These are phyloP conservation scores for Orthosia cruda DNA, from an alignment of 2,888 invertebrate genomes.

Conservation along the genomic window DNA sequence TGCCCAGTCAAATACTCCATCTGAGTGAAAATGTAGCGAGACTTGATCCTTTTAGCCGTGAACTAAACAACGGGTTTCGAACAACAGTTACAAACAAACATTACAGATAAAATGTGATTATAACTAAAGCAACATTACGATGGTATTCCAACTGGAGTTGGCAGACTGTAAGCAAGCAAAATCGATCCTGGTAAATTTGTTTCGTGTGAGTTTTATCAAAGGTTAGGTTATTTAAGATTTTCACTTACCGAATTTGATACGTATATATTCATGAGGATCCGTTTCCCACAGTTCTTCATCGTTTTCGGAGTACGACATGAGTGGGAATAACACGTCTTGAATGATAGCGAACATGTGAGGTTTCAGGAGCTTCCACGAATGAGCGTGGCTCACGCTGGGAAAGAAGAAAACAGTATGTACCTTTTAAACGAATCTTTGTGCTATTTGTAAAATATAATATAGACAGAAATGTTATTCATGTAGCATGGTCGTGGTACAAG, in stretches of 20 bases:
- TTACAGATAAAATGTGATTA: slow-evolving; percentile 34
- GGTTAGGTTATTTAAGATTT: background rate
- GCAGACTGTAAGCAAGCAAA: slow-evolving; percentile 51
- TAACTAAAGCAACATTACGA: slow-evolving; percentile 39
- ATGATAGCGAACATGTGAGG: slow-evolving; percentile 98
- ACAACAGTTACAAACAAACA: slow-evolving; percentile 7
- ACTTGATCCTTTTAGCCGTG: background rate
- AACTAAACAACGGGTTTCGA: slow-evolving; percentile 18
- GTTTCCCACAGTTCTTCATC: slow-evolving; percentile 99
- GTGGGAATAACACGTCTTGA: slow-evolving; percentile 98
- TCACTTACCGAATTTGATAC: slow-evolving; percentile 97
- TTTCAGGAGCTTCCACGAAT: slow-evolving; percentile 99
- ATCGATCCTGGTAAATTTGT: slow-evolving; percentile 25
- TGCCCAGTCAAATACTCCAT: background rate
- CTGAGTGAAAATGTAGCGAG: slow-evolving; percentile 11
- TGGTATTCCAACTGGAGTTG: slow-evolving; percentile 24
- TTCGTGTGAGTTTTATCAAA: background rate
- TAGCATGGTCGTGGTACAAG: too few relatives aligned
- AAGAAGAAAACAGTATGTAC: slow-evolving; percentile 6
- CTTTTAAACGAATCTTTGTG: background rate
- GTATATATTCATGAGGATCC: slow-evolving; percentile 99
- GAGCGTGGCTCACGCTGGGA: slow-evolving; percentile 96
- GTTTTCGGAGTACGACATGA: slow-evolving; percentile 98
- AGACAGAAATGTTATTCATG: too few relatives aligned
- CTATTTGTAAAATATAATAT: background rate